Percentiles rank a stretch among this genome's conserved stretches.
Evolutionary conservation across 2,888 invertebrate species (phyloP).

Genomic region (Lydus trimaculatus): DNA sequence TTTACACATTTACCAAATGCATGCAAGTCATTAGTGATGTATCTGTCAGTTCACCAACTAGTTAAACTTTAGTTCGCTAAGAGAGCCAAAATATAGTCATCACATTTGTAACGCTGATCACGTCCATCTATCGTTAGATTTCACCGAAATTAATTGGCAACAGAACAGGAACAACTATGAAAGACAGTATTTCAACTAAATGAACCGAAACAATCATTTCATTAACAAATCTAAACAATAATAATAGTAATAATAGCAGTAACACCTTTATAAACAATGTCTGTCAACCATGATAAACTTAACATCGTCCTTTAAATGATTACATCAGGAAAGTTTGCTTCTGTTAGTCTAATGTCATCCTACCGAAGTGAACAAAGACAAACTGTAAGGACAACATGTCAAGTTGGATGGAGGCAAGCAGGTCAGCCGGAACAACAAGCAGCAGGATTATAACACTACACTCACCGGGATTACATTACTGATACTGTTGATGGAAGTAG

Average conservation of each 20-base stretch:
- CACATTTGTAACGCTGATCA: background rate
- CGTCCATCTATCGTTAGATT: background rate
- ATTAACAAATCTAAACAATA: background rate
- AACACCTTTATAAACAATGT: background rate
- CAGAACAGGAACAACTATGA: background rate
- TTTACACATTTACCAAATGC: background rate
- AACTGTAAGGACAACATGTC: conserved; percentile 35
- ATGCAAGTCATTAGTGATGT: background rate
- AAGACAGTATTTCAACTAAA: background rate
- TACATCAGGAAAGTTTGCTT: conserved; percentile 18
- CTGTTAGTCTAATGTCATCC: conserved; percentile 3
- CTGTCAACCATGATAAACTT: background rate
- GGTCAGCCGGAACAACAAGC: conserved; percentile 45
- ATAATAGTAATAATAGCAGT: background rate
- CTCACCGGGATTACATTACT: conserved; percentile 45
- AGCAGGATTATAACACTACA: conserved; percentile 40
- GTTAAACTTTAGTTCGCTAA: conserved; percentile 7
- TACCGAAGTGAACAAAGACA: conserved; percentile 33
- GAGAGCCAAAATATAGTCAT: background rate
- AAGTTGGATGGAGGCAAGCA: conserved; percentile 38
- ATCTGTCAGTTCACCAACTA: conserved; percentile 1
- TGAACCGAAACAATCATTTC: background rate
- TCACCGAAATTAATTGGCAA: background rate
- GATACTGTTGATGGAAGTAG: conserved; percentile 44
- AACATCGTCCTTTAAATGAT: conserved; percentile 17